Evolutionary conservation across 2,888 invertebrate species (phyloP), one percentile per base, ranked within the genome.

Genomic region (Sacculina carcini): DNA sequence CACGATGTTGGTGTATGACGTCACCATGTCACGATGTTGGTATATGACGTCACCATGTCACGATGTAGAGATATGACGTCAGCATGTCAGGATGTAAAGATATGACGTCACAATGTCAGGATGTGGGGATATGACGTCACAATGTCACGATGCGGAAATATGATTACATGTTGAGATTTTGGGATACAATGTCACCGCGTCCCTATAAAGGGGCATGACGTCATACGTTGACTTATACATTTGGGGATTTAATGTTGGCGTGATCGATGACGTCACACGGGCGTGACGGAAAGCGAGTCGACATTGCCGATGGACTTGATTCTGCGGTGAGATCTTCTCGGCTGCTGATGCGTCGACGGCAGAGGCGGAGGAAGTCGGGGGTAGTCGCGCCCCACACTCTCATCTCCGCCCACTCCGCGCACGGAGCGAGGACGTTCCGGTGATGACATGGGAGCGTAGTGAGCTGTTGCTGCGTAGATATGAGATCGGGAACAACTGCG

Each of bases 291-390:
- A 44, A 67, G 63, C 16, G 73, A 72, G 61, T 79, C 78, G 60
- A 79, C 79, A 63, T 79, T 79, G 3, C 79, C 77, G 58, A 79
- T 79, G 60, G 78, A 78, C 60, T 77, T 76, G 32, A 78, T 78
- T 14, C 78, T 69, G 19, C 78, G 67, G 55, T 63, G 63, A 58
- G 54, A n/a, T n/a, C n/a, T n/a, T n/a, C n/a, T n/a, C n/a, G n/a
- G n/a, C 49, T 65, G 56, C 69, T 67, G 44, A 65, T 65, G 59
- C 65, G 66, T 53, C 69, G 65, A 32, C 55, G 51, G 48, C 69
- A 63, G 59, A 69, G 62, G 58, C 69, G 48, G 53, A 46, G 19
- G 56, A 49, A 19, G 54, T 48, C 4, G 51, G 50, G 6, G 55
- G 55, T n/a, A 52, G 51, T n/a, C 1, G 47, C 21, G 7, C 48